Evolutionary conservation across 2,888 invertebrate genomes (phyloP).

Genomic region (Liopterus haemorrhoidalis): DNA sequence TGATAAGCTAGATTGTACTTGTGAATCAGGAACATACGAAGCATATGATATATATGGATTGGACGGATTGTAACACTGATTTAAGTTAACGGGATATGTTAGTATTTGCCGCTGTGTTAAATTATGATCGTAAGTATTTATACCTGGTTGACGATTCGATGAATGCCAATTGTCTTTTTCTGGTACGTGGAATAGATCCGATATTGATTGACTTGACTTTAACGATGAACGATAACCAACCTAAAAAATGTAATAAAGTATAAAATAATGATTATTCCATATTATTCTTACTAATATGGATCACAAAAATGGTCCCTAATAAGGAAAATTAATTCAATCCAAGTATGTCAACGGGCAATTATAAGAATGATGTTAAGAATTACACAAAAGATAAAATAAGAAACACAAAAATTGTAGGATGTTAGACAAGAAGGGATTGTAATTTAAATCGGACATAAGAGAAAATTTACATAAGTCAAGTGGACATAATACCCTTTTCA

Average conservation of each 20-base stretch:
- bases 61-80: constrained; percentile 10
- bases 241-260: constrained; percentile 43
- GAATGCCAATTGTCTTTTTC: constrained; percentile 47
- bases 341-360: no score
- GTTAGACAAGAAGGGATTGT: no score
- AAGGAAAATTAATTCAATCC: no score
- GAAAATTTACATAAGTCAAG: no score
- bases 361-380: no score
- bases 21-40: constrained; percentile 4
- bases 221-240: constrained; percentile 73
- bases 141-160: constrained; percentile 32
- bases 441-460: no score
- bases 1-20: constrained; percentile 29
- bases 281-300: no score
- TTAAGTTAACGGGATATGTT: constrained; percentile 20
- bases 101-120: constrained; percentile 10
- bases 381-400: no score
- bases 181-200: constrained; percentile 70
- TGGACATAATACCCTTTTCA: no score
- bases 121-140: constrained; percentile 31
- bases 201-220: constrained; percentile 80
- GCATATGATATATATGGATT: constrained; percentile 3
- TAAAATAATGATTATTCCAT: no score
- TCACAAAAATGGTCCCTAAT: no score
- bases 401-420: no score